Evolutionary conservation across 1,140 invertebrate genomes (phyloP), one percentile per base, ranked within the genome.

Genomic region (Bombus huntii): DNA sequence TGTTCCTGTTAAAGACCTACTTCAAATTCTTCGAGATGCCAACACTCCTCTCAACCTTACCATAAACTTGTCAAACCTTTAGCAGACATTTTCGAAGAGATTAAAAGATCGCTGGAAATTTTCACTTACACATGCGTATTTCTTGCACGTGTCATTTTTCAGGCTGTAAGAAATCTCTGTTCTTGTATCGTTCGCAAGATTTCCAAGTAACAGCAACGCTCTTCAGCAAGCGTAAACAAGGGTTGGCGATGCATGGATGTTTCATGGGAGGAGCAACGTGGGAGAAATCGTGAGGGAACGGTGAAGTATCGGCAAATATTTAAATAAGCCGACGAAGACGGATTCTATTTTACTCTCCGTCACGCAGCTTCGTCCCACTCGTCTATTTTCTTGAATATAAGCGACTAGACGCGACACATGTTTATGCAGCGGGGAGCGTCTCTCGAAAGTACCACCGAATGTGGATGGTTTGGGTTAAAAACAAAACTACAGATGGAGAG

Each of bases 281-380:
- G 25, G 15, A 39, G 80, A 39, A 72, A 53, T 18, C 47, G 47
- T 18, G 47, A 53, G 47, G 80, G 62, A 57, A 66, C 53, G 75
- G 65, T 71, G 57, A 80, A 72, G 71, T 80, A 85, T 85, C 78
- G 83, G 28, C 83, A 85, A 85, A 85, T 85, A 85, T 85, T 85
- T 85, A 85, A 85, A 85, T 85, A 85, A 72, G 77, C 77, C 77
- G 68, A 71, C 83, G 78, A 47, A 85, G 76, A 80, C 71, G 70
- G 44, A 73, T 80, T 80, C 78, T 71, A 39, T 80, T 80, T 80
- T 70, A 70, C 65, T 53, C 25, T 37, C 57, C 25, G 65, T 70
- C 65, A 10, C 31, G 65, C 28, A 12, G 39, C 62, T 47, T n/a
- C 22, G 13, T 62, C 31, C n/a, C 37, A 31, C 15, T 28, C 66